These are phyloP conservation scores for Parapsyche elsis DNA, from an alignment of 1,140 invertebrate species.

Conservation along the genomic window DNA sequence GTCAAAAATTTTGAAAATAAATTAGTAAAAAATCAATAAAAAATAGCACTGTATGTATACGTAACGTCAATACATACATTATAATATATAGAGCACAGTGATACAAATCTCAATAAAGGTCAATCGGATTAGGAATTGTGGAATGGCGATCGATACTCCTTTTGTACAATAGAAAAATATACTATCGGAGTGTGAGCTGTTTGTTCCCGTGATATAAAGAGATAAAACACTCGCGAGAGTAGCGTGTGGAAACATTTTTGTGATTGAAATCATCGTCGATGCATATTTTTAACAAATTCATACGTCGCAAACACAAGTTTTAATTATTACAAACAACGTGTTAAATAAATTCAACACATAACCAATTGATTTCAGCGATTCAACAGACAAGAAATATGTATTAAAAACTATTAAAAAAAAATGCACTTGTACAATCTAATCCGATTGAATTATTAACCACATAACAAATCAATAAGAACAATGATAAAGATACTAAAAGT, in stretches of 20 bases:
- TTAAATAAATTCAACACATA: too few relatives aligned
- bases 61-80: neutral
- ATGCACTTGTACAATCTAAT: neutral
- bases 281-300: neutral
- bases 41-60: neutral
- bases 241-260: neutral
- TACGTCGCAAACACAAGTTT: neutral
- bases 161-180: conserved; percentile 21
- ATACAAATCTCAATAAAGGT: conserved; percentile 6
- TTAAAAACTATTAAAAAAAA: neutral
- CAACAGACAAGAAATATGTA: too few relatives aligned
- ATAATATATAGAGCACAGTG: conserved; percentile 12
- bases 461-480: conserved; percentile 5
- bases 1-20: conserved; percentile 15
- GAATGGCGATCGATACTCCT: neutral
- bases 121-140: conserved; percentile 26
- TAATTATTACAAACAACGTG: too few relatives aligned
- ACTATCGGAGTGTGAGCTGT: neutral
- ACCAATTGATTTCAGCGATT: too few relatives aligned
- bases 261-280: conserved; percentile 26
- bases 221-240: neutral
- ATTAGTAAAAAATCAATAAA: conserved; percentile 7
- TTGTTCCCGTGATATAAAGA: neutral
- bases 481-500: neutral
- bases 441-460: conserved; percentile 11